A percentile compares a stretch with the other conserved stretches of the same genome.
Conservation (phyloP, 2,113 vertebrate genomes). For the Cinclus cinclus region DNA sequence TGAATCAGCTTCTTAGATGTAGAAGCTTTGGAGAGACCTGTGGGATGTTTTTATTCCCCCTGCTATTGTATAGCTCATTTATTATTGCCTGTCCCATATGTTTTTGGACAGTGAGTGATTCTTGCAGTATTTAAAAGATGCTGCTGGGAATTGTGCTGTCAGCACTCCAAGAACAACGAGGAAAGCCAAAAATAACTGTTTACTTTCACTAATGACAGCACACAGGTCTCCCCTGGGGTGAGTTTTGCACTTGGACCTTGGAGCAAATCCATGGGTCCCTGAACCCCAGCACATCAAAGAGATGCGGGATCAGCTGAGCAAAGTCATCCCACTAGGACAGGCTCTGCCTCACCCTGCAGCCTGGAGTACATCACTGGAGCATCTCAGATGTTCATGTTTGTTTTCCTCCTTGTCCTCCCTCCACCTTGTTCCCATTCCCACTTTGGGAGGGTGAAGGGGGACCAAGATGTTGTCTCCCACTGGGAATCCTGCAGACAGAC, state of each 20-base stretch:
- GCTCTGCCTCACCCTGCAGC: background rate
- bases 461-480: fast-evolving
- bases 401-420: background rate
- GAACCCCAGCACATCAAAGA: background rate
- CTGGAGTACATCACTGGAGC: background rate
- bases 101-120: constrained; percentile 28
- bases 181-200: constrained; percentile 57
- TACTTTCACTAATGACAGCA: constrained; percentile 28
- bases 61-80: constrained; percentile 1
- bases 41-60: background rate
- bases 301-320: fast-evolving
- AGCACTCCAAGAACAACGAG: constrained; percentile 45
- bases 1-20: background rate
- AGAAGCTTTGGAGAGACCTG: background rate
- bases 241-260: background rate
- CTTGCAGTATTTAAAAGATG: constrained; percentile 5
- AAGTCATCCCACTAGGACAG: background rate
- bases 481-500: background rate
- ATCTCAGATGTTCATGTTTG: background rate
- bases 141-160: constrained; percentile 57
- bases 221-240: constrained; percentile 11
- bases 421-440: background rate
- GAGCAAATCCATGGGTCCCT: fast-evolving
- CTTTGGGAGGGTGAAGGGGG: background rate
- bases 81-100: background rate